These are phyloP conservation scores for Sminthurinus aureus DNA, from an alignment of 2,888 invertebrate genomes.

Conservation along the genomic window DNA sequence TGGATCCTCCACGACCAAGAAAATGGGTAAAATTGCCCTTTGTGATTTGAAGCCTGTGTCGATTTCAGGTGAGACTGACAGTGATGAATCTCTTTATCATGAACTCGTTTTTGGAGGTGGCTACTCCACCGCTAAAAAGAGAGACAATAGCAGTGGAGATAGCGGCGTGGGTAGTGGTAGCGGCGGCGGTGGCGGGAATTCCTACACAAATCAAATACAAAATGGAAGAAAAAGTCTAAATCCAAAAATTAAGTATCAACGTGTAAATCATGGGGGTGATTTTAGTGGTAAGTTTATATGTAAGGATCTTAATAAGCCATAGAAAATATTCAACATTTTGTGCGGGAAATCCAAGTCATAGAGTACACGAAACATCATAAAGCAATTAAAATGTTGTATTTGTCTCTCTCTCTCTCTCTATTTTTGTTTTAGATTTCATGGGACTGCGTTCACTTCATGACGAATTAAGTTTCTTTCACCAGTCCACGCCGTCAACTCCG, in stretches of 20 bases:
- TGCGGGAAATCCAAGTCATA: too few species aligned
- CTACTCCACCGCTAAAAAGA: neutral
- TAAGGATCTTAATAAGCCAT: too few species aligned
- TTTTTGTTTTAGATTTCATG: slow-evolving; percentile 50
- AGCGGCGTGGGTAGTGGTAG: neutral
- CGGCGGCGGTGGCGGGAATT: too few species aligned
- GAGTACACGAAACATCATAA: too few species aligned
- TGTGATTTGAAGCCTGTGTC: slow-evolving; percentile 59
- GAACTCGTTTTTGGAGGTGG: slow-evolving; percentile 57
- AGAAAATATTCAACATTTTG: too few species aligned
- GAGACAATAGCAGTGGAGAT: neutral
- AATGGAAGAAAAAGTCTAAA: slow-evolving; percentile 37
- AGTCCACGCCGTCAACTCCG: slow-evolving; percentile 34
- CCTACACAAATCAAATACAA: neutral
- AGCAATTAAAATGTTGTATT: too few species aligned
- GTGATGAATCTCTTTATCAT: slow-evolving; percentile 60
- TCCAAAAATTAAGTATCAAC: slow-evolving; percentile 58
- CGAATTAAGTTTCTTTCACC: slow-evolving; percentile 35
- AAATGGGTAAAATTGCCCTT: slow-evolving; percentile 55
- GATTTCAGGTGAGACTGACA: slow-evolving; percentile 57
- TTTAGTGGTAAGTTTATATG: slow-evolving; percentile 55
- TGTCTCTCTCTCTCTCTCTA: neutral
- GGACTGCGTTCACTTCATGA: slow-evolving; percentile 27
- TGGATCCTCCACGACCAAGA: slow-evolving; percentile 1
- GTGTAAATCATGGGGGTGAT: slow-evolving; percentile 58